Percentiles rank a stretch among this genome's conserved stretches.
phyloP scores from a whole-genome alignment of 2,113 vertebrate species.

The Cephalophus harveyi region DNA sequence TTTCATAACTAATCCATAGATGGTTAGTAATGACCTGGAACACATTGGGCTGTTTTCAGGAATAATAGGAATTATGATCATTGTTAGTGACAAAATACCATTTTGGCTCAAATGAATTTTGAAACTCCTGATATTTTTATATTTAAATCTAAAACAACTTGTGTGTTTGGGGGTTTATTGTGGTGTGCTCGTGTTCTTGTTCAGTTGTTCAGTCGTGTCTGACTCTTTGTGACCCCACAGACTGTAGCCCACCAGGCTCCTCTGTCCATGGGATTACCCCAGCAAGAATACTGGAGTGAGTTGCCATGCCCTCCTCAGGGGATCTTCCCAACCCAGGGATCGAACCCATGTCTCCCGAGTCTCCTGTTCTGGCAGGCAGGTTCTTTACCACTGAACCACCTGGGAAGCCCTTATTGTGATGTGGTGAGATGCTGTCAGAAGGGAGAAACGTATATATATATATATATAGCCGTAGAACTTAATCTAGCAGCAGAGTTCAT shows the following conservation, averaged over 20 bases:
- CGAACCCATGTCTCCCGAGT: neutral
- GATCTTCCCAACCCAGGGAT: neutral
- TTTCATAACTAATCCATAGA: constrained; percentile 51
- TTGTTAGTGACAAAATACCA: neutral
- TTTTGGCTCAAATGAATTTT: neutral
- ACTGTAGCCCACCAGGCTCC: neutral
- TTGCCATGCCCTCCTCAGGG: neutral
- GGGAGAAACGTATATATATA: neutral
- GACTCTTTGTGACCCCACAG: neutral
- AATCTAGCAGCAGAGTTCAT: too few species aligned
- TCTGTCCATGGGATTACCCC: neutral
- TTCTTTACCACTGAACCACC: neutral
- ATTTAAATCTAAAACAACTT: neutral
- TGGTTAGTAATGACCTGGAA: constrained; percentile 33
- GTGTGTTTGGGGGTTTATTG: neutral
- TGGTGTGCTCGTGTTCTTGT: neutral
- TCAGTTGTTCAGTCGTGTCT: neutral
- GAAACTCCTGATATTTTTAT: neutral
- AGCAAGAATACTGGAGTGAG: neutral
- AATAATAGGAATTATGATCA: neutral
- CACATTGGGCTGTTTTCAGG: neutral
- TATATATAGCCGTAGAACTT: neutral
- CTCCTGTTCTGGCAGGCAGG: neutral
- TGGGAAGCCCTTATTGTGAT: neutral
- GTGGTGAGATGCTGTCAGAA: neutral